phyloP scores from a whole-genome alignment of 2,888 invertebrate species.

The Cinara cedri region DNA sequence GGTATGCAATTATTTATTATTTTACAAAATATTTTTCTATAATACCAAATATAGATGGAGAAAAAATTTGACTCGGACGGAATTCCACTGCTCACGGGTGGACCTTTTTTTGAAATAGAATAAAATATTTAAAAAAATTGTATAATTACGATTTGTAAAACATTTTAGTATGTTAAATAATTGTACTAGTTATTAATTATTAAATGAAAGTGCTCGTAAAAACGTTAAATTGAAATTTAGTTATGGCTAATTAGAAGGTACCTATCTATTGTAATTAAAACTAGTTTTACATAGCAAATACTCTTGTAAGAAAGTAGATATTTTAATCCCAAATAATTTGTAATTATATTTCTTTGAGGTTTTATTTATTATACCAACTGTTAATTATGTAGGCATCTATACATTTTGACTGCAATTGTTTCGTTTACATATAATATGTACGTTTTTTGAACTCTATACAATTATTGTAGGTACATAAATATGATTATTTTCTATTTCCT shows the following conservation, averaged over 20 bases:
- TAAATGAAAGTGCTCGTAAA: background rate
- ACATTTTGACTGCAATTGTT: background rate
- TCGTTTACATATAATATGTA: background rate
- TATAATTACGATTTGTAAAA: background rate
- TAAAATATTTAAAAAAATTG: background rate
- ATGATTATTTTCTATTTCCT: background rate
- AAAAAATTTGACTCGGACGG: too few species aligned
- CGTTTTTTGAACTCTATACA: background rate
- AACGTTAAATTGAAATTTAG: background rate
- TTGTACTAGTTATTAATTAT: too few species aligned
- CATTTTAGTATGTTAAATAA: too few species aligned
- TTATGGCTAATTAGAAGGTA: background rate
- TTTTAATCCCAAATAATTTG: too few species aligned
- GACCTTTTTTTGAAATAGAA: background rate
- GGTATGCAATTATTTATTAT: too few species aligned
- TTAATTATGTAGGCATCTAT: background rate
- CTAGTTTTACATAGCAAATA: too few species aligned
- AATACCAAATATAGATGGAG: too few species aligned
- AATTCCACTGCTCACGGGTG: too few species aligned
- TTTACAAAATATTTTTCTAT: too few species aligned
- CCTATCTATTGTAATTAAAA: background rate
- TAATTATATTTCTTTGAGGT: background rate
- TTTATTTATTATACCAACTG: too few species aligned
- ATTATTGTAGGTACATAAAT: background rate
- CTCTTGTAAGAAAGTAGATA: too few species aligned